Conservation (phyloP, 2,888 invertebrate genomes). For the Sphaerophoria rueppellii region DNA sequence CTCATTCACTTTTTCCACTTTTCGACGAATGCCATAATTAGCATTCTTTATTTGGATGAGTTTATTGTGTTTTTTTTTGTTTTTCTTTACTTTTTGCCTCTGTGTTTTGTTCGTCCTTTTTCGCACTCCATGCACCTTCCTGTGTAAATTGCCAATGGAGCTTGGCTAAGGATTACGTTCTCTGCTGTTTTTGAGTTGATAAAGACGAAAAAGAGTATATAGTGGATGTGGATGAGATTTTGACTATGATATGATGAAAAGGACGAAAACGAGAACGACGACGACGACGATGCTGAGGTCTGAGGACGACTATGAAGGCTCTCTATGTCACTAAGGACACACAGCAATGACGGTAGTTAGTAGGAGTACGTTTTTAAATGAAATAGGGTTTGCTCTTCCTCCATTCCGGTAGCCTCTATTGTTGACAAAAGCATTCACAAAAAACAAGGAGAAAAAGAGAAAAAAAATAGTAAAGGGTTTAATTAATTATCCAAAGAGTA, state of each 20-base stretch:
- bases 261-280: constrained; percentile 9
- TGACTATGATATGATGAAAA: constrained; percentile 25
- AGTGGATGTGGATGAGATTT: constrained; percentile 30
- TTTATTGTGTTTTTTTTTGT: constrained; percentile 11
- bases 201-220: constrained; percentile 1
- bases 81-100: neutral
- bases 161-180: constrained; percentile 61
- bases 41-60: constrained; percentile 63
- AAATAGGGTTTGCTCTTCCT: neutral
- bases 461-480: constrained; percentile 62
- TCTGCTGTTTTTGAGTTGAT: constrained; percentile 36
- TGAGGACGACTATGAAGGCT: constrained; percentile 8
- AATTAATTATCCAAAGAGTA: constrained; percentile 69
- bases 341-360: constrained; percentile 5
- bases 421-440: constrained; percentile 47
- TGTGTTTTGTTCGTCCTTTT: constrained; percentile 25
- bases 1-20: constrained; percentile 51
- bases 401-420: constrained; percentile 24
- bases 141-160: constrained; percentile 61
- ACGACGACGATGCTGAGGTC: too few relatives aligned
- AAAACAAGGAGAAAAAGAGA: too few relatives aligned
- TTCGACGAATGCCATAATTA: constrained; percentile 67
- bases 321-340: constrained; percentile 28
- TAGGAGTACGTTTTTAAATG: neutral
- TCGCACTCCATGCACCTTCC: constrained; percentile 60